Evolutionary conservation across 2,888 invertebrate genomes (phyloP).

Genomic region (Argynnis bischoffii): DNA sequence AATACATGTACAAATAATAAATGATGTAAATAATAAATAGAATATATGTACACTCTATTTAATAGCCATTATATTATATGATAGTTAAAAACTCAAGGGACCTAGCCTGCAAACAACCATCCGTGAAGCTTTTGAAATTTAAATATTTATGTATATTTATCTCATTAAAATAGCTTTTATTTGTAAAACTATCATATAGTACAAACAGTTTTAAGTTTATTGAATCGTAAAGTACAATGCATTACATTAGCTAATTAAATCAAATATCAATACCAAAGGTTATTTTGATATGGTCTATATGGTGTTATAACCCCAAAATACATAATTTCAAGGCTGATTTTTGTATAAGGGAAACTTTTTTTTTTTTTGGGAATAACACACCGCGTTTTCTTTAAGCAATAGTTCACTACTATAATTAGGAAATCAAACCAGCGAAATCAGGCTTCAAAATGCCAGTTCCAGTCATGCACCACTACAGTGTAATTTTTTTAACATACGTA

Average conservation of each 20-base stretch:
- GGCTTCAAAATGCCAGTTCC: too few species aligned
- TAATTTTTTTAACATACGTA: too few species aligned
- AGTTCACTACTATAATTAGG: too few species aligned
- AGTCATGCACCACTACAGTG: too few species aligned
- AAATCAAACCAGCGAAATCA: too few species aligned
- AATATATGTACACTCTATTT: neutral
- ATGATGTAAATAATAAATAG: neutral
- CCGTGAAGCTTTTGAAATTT: conserved; percentile 1
- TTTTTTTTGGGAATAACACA: too few species aligned
- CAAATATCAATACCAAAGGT: too few species aligned
- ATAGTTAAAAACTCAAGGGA: conserved; percentile 4
- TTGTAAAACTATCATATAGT: neutral
- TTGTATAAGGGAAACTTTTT: too few species aligned
- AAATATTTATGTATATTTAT: neutral
- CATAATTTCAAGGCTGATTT: too few species aligned
- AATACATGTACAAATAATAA: neutral
- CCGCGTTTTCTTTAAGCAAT: too few species aligned
- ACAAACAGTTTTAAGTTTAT: neutral
- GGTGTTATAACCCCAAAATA: too few species aligned
- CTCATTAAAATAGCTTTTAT: neutral
- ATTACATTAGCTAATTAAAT: neutral
- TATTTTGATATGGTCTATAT: too few species aligned
- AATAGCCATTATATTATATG: neutral
- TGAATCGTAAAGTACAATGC: neutral
- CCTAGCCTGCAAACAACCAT: neutral